Percentiles rank a stretch among this genome's conserved stretches.
phyloP scores from a whole-genome alignment of 1,140 invertebrate species.

The Drosophila sproati region DNA sequence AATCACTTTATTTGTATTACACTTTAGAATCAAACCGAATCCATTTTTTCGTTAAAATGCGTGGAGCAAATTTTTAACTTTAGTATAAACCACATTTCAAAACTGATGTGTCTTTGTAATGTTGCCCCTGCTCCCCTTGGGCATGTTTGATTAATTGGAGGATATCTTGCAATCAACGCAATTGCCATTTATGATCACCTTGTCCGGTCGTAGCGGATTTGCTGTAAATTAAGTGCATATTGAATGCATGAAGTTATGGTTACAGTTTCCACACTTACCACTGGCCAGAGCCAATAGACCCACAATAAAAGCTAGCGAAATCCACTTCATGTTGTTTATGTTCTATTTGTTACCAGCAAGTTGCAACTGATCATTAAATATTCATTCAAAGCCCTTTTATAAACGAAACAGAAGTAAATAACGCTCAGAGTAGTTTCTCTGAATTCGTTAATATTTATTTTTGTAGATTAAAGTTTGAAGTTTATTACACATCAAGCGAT shows the following conservation, averaged over 20 bases:
- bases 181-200: constrained; percentile 69
- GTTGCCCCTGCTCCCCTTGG: neutral
- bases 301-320: constrained; percentile 58
- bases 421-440: neutral
- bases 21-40: too few species aligned
- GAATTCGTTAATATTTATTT: too few species aligned
- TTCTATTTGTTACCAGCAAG: neutral
- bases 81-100: neutral
- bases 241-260: neutral
- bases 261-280: constrained; percentile 31
- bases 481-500: neutral
- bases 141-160: constrained; percentile 30
- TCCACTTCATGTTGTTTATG: constrained; percentile 58
- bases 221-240: constrained; percentile 36
- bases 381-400: constrained; percentile 49
- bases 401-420: constrained; percentile 11
- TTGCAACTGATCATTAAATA: constrained; percentile 33
- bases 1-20: too few species aligned
- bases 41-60: too few species aligned
- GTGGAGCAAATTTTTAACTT: too few species aligned
- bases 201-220: constrained; percentile 57
- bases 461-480: too few species aligned
- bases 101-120: neutral
- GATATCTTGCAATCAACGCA: constrained; percentile 60
- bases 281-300: constrained; percentile 50